Evolutionary conservation across 2,888 invertebrate genomes (phyloP).

Genomic region (Pediacus dermestoides): DNA sequence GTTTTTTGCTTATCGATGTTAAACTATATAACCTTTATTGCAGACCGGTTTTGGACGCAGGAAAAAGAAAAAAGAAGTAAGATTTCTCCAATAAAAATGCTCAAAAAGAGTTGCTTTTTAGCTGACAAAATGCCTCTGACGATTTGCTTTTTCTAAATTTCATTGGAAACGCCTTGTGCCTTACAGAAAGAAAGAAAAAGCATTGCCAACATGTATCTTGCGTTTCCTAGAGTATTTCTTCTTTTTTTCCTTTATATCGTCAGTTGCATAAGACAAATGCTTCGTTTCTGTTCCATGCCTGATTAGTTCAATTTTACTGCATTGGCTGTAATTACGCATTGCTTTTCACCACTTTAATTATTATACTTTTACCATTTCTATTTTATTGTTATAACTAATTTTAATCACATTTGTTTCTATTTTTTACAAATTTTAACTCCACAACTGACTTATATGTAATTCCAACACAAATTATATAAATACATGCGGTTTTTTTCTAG

Average conservation of each 20-base stretch:
- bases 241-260: conserved; percentile 36
- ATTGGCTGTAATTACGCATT: conserved; percentile 26
- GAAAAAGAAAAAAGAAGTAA: conserved; percentile 99
- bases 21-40: conserved; percentile 56
- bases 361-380: too few relatives aligned
- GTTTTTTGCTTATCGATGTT: conserved; percentile 50
- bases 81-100: conserved; percentile 58
- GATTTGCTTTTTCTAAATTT: conserved; percentile 30
- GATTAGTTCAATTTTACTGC: conserved; percentile 27
- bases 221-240: conserved; percentile 21
- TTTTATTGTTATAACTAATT: too few relatives aligned
- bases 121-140: conserved; percentile 46
- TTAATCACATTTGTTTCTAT: too few relatives aligned
- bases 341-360: conserved; percentile 28
- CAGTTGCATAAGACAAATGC: conserved; percentile 40
- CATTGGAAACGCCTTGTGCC: conserved; percentile 16
- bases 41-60: conserved; percentile 92
- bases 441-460: too few relatives aligned
- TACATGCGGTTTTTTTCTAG: too few relatives aligned
- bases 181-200: too few relatives aligned
- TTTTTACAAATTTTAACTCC: too few relatives aligned
- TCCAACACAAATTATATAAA: too few relatives aligned
- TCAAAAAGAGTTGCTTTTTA: conserved; percentile 48
- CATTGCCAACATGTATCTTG: conserved; percentile 24
- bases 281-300: conserved; percentile 35